Base-by-base conservation (phyloP, 2,888 invertebrate species). In the Chaetogeoica ovagalla region DNA sequence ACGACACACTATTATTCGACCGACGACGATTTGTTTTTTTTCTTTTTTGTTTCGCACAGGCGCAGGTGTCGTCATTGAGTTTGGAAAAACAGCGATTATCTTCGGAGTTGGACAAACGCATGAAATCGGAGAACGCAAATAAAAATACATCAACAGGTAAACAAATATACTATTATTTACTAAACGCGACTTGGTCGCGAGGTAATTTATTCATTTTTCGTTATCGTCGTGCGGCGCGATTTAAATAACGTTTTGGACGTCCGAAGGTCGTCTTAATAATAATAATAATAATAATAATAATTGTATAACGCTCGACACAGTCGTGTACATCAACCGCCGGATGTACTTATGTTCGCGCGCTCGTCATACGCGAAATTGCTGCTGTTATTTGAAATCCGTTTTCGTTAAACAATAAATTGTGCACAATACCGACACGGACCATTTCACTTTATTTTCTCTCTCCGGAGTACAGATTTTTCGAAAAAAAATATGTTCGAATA, bases 41-140 rank as follows among this genome's bases (percentile, higher is more conserved):
- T 0, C 1, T 43, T 43, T 72, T 62, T 30, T 4, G 21, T 60
- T 21, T 37, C 13, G 62, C 63, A 60, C 55, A 79, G 60, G 43
- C 52, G 17, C 71, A 75, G 5, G 66, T 74, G n/a, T 59, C 82
- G 52, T 66, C 59, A 1, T 57, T 81, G 70, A 70, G 30, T 30
- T 60, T 68, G 13, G 81, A 77, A 11, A 76, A 82, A 55, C 63
- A 75, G 19, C 63, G 21, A 8, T 43, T 82, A 39, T 52, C 70
- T 0, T 52, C 52, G 0, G 70, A 79, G 63, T 23, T 79, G 13
- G 79, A 69, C 11, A 70, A 62, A 70, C 39, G 57, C 21, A 79
- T 71, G 63, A 21, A 17, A 37, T 37, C 17, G 19, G 69, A 77
- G 8, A 55, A 23, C 17, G n/a, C 43, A 39, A 55, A 79, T 21